Evolutionary conservation across 2,113 vertebrate genomes (phyloP).

Genomic region (Nerophis ophidion): DNA sequence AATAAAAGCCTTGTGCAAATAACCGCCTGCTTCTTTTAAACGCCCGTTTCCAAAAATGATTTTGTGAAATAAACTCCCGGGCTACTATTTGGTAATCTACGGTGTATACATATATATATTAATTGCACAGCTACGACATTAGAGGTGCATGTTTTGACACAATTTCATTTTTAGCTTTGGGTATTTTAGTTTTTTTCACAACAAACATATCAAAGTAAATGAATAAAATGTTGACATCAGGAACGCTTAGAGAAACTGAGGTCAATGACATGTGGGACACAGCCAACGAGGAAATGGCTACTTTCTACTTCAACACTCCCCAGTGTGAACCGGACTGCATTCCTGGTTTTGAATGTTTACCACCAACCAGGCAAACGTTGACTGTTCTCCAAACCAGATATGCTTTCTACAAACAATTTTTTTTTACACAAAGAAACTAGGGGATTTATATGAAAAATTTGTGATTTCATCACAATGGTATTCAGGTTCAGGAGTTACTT

Average conservation of each 20-base stretch:
- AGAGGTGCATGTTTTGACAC: no score
- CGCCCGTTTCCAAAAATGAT: no score
- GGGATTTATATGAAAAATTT: constrained; percentile 48
- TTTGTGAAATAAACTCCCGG: no score
- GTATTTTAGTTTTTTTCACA: no score
- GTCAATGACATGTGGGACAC: background rate
- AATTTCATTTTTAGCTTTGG: no score
- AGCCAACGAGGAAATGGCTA: background rate
- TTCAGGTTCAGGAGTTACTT: constrained; percentile 58
- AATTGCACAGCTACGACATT: no score
- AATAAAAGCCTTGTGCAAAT: no score
- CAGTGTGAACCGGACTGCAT: background rate
- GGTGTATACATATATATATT: no score
- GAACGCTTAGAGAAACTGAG: background rate
- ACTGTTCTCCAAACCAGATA: constrained; percentile 9
- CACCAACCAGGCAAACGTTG: constrained; percentile 1
- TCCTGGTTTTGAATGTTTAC: background rate
- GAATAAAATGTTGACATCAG: background rate
- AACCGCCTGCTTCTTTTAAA: no score
- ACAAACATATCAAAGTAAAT: background rate
- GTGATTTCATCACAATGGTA: constrained; percentile 24
- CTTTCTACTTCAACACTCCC: constrained; percentile 2
- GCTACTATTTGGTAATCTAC: no score
- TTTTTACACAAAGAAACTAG: constrained; percentile 18
- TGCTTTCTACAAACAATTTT: constrained; percentile 31